A percentile compares a stretch with the other conserved stretches of the same genome.
These are phyloP conservation scores for Murina feae DNA, from an alignment of 2,113 vertebrate genomes.

Conservation along the genomic window DNA sequence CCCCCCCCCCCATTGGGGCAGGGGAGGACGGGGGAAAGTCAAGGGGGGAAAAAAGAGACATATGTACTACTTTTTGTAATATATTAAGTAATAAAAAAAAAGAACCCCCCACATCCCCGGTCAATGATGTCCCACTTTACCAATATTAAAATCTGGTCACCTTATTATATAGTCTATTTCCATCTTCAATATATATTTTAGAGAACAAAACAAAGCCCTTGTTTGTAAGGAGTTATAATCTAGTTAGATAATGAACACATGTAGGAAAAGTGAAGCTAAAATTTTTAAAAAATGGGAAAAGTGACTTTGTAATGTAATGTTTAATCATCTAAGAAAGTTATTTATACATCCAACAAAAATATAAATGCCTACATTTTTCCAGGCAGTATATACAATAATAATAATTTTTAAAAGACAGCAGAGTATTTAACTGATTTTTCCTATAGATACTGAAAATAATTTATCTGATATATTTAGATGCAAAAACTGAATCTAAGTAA, in stretches of 20 bases:
- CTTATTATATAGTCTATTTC: not conserved
- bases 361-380: not conserved
- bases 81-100: no score
- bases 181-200: not conserved
- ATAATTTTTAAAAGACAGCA: not conserved
- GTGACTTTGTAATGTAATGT: not conserved
- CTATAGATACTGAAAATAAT: not conserved
- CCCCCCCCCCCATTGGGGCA: no score
- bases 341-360: not conserved
- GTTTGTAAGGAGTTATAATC: not conserved
- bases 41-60: no score
- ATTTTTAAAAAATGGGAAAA: not conserved
- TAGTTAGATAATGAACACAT: not conserved
- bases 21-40: no score
- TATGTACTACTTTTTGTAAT: no score
- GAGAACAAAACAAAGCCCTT: not conserved
- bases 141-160: no score
- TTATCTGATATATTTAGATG: not conserved
- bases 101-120: no score
- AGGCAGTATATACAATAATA: not conserved
- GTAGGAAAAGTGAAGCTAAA: not conserved
- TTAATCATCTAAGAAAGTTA: not conserved
- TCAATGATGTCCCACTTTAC: no score
- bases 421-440: not conserved
- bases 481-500: not conserved